Percentiles rank a stretch among this genome's conserved stretches.
Evolutionary conservation across 2,888 invertebrate species (phyloP).

Genomic region (Dynastes maya): DNA sequence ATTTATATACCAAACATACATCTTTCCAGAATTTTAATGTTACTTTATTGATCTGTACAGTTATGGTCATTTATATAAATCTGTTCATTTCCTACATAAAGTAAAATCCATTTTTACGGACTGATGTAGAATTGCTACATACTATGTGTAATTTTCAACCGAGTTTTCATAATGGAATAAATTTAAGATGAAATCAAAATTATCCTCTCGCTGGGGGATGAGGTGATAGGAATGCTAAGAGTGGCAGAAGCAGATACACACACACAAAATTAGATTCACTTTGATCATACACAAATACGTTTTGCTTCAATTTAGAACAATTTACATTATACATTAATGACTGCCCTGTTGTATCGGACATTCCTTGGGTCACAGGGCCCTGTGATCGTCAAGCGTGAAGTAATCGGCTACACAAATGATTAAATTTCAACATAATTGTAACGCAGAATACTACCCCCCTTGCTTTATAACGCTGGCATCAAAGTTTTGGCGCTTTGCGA

Average conservation of each 20-base stretch:
- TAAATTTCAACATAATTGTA: slow-evolving; percentile 72
- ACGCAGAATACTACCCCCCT: slow-evolving; percentile 62
- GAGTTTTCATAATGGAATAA: too few species aligned
- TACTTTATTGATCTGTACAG: too few species aligned
- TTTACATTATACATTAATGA: slow-evolving; percentile 70
- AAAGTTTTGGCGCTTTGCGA: slow-evolving; percentile 56
- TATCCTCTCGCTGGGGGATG: too few species aligned
- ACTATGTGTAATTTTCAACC: too few species aligned
- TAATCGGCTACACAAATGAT: slow-evolving; percentile 69
- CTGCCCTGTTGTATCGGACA: slow-evolving; percentile 69
- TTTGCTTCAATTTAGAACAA: slow-evolving; percentile 68
- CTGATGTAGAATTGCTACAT: too few species aligned
- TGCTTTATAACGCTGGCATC: slow-evolving; percentile 53
- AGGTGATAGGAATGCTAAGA: too few species aligned
- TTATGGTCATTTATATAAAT: too few species aligned
- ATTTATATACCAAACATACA: too few species aligned
- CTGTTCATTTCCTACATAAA: too few species aligned
- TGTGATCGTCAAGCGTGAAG: slow-evolving; percentile 70
- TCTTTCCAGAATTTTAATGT: too few species aligned
- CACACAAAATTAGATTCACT: slow-evolving; percentile 36
- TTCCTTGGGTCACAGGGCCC: slow-evolving; percentile 69
- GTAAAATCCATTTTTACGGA: too few species aligned
- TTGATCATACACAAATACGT: slow-evolving; percentile 44
- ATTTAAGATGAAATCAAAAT: too few species aligned
- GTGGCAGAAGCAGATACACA: neutral